phyloP scores from a whole-genome alignment of 2,113 vertebrate genomes.

The Scortum barcoo region DNA sequence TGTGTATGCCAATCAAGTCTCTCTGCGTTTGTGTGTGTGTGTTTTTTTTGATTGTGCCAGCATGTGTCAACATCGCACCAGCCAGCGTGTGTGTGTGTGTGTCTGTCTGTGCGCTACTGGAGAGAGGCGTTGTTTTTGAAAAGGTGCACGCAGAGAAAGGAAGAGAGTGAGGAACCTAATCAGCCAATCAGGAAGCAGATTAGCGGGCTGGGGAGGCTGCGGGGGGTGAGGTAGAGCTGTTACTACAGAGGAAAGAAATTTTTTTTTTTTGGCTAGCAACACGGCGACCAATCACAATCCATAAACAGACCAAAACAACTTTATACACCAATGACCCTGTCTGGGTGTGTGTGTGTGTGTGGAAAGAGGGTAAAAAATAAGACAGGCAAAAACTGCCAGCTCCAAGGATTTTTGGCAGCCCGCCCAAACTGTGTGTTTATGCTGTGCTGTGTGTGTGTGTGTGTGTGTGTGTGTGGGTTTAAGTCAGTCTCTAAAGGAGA shows the following conservation, averaged over 20 bases:
- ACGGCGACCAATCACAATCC: conserved; percentile 81
- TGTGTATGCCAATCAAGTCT: conserved; percentile 46
- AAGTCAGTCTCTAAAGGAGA: conserved; percentile 60
- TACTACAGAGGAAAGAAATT: conserved; percentile 62
- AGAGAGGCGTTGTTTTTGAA: conserved; percentile 45
- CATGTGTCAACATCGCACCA: conserved; percentile 64
- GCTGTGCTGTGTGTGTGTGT: conserved; percentile 13
- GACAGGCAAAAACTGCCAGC: conserved; percentile 72
- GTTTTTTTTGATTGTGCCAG: conserved; percentile 58
- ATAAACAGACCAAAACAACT: conserved; percentile 85
- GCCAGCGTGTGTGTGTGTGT: conserved; percentile 25
- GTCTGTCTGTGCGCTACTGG: conserved; percentile 58
- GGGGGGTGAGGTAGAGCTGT: conserved; percentile 70
- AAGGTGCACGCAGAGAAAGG: conserved; percentile 69
- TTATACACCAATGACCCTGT: conserved; percentile 77
- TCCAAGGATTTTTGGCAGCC: conserved; percentile 76
- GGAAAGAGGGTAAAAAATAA: conserved; percentile 57
- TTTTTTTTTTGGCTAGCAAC: conserved; percentile 84
- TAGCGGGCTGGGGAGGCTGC: conserved; percentile 42
- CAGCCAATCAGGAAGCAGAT: conserved; percentile 82
- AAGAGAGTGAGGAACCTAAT: conserved; percentile 70
- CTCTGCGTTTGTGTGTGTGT: background rate
- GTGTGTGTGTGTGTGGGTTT: conserved; percentile 43
- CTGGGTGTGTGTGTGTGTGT: conserved; percentile 53
- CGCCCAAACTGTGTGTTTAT: conserved; percentile 60